These are phyloP conservation scores for Laothoe populi DNA, from an alignment of 2,888 invertebrate species.

Conservation along the genomic window DNA sequence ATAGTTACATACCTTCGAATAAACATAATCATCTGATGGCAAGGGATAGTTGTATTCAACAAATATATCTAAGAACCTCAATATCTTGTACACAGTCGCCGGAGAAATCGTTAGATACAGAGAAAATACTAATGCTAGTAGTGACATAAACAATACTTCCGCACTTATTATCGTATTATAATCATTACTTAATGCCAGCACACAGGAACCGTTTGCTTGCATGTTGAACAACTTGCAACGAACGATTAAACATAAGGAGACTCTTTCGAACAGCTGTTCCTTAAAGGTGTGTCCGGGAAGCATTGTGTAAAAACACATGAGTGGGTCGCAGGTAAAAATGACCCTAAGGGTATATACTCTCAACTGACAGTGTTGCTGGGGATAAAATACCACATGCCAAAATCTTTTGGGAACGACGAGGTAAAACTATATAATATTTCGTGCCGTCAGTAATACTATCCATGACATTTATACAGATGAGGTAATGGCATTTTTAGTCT, in stretches of 20 bases:
- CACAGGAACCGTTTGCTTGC: slow-evolving; percentile 17
- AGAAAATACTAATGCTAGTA: slow-evolving; percentile 49
- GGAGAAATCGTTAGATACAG: slow-evolving; percentile 46
- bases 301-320: slow-evolving; percentile 29
- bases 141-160: slow-evolving; percentile 45
- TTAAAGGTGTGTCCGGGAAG: slow-evolving; percentile 45
- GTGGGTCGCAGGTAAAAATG: slow-evolving; percentile 65
- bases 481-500: background rate
- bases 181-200: slow-evolving; percentile 20
- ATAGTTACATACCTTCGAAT: slow-evolving; percentile 48
- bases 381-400: slow-evolving; percentile 1
- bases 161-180: slow-evolving; percentile 32
- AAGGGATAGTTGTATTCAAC: slow-evolving; percentile 56
- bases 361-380: slow-evolving; percentile 17
- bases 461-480: background rate
- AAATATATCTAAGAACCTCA: slow-evolving; percentile 50
- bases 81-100: slow-evolving; percentile 51
- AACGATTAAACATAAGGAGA: slow-evolving; percentile 24
- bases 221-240: background rate
- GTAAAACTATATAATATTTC: background rate
- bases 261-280: slow-evolving; percentile 28
- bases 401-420: background rate
- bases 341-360: slow-evolving; percentile 46
- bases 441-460: slow-evolving; percentile 6
- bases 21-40: slow-evolving; percentile 45